A percentile compares a stretch with the other conserved stretches of the same genome.
Evolutionary conservation across 1,140 invertebrate genomes (phyloP).

Genomic region (Heliconius hewitsoni): DNA sequence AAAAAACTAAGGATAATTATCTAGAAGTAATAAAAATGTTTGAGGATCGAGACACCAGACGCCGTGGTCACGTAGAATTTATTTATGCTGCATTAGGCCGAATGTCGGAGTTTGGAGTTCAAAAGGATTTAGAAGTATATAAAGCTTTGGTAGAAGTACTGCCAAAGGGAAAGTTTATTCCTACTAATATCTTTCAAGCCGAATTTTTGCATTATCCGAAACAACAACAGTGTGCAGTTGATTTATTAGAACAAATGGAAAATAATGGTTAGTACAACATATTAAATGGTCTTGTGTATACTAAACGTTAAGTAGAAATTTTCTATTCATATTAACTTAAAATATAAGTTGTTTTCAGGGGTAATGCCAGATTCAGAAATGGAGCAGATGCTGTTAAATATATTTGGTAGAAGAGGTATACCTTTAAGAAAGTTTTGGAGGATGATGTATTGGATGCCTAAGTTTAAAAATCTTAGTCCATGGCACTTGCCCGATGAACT

Average conservation of each 20-base stretch:
- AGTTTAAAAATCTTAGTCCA: slow-evolving; percentile 95
- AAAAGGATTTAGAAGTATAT: slow-evolving; percentile 95
- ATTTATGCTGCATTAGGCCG: slow-evolving; percentile 93
- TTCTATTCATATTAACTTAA: not conserved
- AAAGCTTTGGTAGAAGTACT: slow-evolving; percentile 95
- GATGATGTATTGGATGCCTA: slow-evolving; percentile 99
- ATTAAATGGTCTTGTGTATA: not conserved
- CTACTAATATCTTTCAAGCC: slow-evolving; percentile 89
- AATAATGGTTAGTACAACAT: slow-evolving; percentile 84
- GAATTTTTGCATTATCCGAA: slow-evolving; percentile 96
- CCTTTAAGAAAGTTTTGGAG: slow-evolving; percentile 92
- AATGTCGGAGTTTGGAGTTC: slow-evolving; percentile 95
- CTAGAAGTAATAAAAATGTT: slow-evolving; percentile 89
- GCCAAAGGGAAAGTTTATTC: slow-evolving; percentile 94
- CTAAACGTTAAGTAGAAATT: not conserved
- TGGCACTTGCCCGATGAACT: slow-evolving; percentile 91
- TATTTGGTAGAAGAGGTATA: slow-evolving; percentile 91
- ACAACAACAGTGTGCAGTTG: slow-evolving; percentile 95
- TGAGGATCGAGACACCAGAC: slow-evolving; percentile 82
- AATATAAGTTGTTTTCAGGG: slow-evolving; percentile 76
- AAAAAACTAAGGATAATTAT: slow-evolving; percentile 89
- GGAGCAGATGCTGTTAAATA: slow-evolving; percentile 89
- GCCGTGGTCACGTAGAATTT: slow-evolving; percentile 95
- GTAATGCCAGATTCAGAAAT: slow-evolving; percentile 96
- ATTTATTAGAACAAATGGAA: slow-evolving; percentile 95